Base-by-base conservation (phyloP, 2,888 invertebrate genomes). In the Drosophila austrosaltans region DNA sequence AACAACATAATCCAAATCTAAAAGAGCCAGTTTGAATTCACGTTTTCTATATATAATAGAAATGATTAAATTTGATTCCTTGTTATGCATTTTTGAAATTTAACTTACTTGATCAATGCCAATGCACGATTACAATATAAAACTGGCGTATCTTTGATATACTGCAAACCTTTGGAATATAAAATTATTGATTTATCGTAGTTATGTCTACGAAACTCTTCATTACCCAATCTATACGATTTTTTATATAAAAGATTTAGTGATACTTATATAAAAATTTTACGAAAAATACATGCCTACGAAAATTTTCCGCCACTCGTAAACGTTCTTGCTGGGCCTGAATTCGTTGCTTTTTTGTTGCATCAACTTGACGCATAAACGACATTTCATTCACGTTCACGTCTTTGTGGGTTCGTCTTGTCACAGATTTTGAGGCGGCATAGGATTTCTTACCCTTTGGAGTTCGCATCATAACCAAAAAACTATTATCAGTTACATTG, bases 1-100 rank as follows among this genome's bases (percentile, higher is more conserved):
- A 4, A 74, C 3, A 8, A 85, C 70, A 58, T 69, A n/a, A 2
- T 85, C 82, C 0, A 86, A 10, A 54, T 85, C 87, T 0, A 82
- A 1, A 0, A 79, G 4, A 0, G 63, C 84, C 6, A 63, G 58
- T 16, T 76, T 77, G 20, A n/a, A 87, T 0, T 65, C 66, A 2
- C 66, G 70, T 44, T 80, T 87, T 10, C 80, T 77, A 3, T 4
- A 48, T 8, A 16, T 16, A 48, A 25, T 3, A 48, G 7, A 4
- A 25, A 22, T 8, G 6, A 6, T 16, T 6, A 1, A 53, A 1
- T 8, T n/a, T 2, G 10, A 2, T 5, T 22, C 7, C 0, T 22
- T 36, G 1, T 5, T 4, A 0, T 2, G 1, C 2, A 10, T n/a
- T 0, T 1, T 0, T 20, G 1, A 0, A 7, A 2, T 10, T 4